Percentiles rank a stretch among this genome's conserved stretches.
Evolutionary conservation across 2,888 invertebrate genomes (phyloP).

Genomic region (Agonopterix heracliana): DNA sequence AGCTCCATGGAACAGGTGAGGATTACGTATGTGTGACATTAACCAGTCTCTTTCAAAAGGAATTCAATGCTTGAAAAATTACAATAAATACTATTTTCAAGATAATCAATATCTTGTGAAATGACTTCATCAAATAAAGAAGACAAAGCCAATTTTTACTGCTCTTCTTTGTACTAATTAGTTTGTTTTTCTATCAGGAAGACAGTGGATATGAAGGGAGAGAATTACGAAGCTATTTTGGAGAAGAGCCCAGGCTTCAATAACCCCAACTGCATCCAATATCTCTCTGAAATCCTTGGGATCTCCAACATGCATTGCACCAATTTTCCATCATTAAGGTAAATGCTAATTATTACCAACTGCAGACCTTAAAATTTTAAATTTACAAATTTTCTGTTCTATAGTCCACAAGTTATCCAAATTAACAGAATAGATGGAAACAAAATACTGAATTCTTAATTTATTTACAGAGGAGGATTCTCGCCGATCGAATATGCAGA

Average conservation of each 20-base stretch:
- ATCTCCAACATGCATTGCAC: conserved; percentile 82
- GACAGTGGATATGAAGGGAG: conserved; percentile 86
- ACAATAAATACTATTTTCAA: conserved; percentile 36
- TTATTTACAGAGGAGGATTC: conserved; percentile 80
- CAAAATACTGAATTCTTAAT: background rate
- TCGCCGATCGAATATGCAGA: conserved; percentile 87
- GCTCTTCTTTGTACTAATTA: conserved; percentile 25
- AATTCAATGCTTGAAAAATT: conserved; percentile 40
- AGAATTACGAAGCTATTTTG: conserved; percentile 87
- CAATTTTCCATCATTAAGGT: conserved; percentile 83
- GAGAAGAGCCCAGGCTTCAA: conserved; percentile 90
- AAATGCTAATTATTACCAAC: conserved; percentile 23
- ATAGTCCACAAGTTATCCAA: no score
- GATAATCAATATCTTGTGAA: conserved; percentile 33
- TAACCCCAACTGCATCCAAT: conserved; percentile 92
- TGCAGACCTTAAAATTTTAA: background rate
- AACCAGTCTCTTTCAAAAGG: conserved; percentile 31
- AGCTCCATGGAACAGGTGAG: conserved; percentile 74
- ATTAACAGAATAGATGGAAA: no score
- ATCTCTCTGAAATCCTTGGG: conserved; percentile 85
- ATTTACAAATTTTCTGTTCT: no score
- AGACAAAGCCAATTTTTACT: conserved; percentile 29
- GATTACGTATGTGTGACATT: conserved; percentile 67
- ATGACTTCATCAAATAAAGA: conserved; percentile 41
- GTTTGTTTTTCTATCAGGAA: conserved; percentile 73